These are phyloP conservation scores for Phocides pigmalion DNA, from an alignment of 1,140 invertebrate species.

Conservation along the genomic window DNA sequence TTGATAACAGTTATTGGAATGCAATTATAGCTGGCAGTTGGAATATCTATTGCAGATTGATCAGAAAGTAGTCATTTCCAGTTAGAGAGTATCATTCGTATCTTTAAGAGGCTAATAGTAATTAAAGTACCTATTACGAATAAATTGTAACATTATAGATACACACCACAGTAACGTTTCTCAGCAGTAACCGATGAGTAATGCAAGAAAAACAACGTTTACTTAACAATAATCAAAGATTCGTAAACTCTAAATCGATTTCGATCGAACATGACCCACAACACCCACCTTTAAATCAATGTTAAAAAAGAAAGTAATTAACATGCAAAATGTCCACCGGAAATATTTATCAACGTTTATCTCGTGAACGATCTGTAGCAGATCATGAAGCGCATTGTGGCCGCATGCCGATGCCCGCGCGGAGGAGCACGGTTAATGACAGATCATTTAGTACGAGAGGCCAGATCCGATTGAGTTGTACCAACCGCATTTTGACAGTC, in stretches of 20 bases:
- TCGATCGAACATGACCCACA: constrained; percentile 5
- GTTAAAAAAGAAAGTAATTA: constrained; percentile 26
- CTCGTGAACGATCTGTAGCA: constrained; percentile 43
- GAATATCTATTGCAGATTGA: constrained; percentile 29
- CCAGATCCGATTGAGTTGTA: constrained; percentile 56
- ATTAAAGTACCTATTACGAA: not conserved
- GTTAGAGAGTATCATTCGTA: not conserved
- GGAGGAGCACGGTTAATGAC: constrained; percentile 50
- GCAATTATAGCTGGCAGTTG: constrained; percentile 33
- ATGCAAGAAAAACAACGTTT: constrained; percentile 2
- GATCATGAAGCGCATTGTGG: constrained; percentile 42
- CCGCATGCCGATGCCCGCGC: constrained; percentile 6
- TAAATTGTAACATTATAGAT: not conserved
- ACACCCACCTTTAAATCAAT: constrained; percentile 14
- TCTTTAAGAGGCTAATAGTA: not conserved
- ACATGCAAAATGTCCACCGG: constrained; percentile 19
- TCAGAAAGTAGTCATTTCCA: constrained; percentile 24
- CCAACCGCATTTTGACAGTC: constrained; percentile 51
- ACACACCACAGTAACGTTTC: not conserved
- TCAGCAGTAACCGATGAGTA: not conserved
- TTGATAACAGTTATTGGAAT: constrained; percentile 33
- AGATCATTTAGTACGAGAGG: constrained; percentile 35
- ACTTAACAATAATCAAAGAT: constrained; percentile 5
- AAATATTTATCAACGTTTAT: constrained; percentile 48
- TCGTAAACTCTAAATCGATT: not conserved